Evolutionary conservation across 2,797 vertebrate species (phyloP).

Genomic region (Cichlasoma orientale): DNA sequence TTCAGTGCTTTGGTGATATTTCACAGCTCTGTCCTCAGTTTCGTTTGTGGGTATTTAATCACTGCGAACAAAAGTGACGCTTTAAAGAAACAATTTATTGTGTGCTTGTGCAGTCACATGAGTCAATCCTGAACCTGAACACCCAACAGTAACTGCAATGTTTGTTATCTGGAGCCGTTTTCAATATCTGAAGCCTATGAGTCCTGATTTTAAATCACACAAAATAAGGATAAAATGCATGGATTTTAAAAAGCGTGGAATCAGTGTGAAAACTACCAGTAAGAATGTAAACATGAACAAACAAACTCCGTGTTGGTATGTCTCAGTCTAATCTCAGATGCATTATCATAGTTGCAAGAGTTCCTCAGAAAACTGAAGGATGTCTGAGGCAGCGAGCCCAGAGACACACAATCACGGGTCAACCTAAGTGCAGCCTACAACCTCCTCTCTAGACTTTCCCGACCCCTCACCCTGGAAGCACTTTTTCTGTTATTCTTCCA

Average conservation of each 20-base stretch:
- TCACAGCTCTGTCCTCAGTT: background rate
- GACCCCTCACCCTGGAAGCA: conserved; percentile 69
- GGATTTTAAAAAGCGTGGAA: background rate
- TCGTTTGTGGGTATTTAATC: background rate
- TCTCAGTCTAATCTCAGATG: background rate
- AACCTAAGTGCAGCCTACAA: conserved; percentile 51
- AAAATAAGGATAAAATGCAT: background rate
- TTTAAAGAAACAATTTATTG: background rate
- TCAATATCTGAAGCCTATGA: background rate
- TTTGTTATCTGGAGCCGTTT: background rate
- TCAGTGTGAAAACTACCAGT: background rate
- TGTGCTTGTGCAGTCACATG: background rate
- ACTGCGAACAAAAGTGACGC: background rate
- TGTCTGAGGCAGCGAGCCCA: conserved; percentile 1
- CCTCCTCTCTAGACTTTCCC: conserved; percentile 40
- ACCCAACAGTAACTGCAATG: background rate
- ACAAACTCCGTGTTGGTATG: background rate
- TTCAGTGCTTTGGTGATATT: background rate
- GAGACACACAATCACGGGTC: conserved; percentile 37
- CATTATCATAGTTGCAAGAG: background rate
- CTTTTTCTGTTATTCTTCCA: conserved; percentile 61
- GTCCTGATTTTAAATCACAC: background rate
- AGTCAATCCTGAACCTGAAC: background rate
- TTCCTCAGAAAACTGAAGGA: background rate
- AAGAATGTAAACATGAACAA: conserved; percentile 1